Base-by-base conservation (phyloP, 2,113 vertebrate species). In the Sprattus sprattus region DNA sequence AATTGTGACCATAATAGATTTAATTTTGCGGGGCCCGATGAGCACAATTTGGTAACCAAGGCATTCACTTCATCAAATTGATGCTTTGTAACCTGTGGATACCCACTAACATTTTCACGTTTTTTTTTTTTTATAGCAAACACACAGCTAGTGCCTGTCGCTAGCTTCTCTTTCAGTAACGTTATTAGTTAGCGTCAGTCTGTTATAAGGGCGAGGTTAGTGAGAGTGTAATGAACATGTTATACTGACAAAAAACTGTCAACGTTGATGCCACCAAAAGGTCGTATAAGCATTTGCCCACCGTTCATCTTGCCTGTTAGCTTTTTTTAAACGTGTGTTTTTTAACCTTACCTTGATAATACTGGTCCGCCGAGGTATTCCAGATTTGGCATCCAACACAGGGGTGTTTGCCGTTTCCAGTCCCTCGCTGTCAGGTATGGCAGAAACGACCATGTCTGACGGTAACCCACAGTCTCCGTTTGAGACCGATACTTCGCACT, bases 291-390 rank as follows among this genome's bases (percentile, higher is more conserved):
- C 32, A 78, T 32, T 78, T 32, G 11, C 71, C 0, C 11, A 16
- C 25, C 2, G 10, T 67, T 67, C 9, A 67, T 67, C 1, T 9
- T 28, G 32, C 32, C n/a, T 9, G 9, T 25, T 32, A 71, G 64
- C 13, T 71, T 71, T 64, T 64, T 13, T 2, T 13, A 25, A 71
- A 28, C 25, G 25, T 71, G 64, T 78, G 67, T 2, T 15, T 78
- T 18, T 39, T 3, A 39, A 16, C 32, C 28, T 95, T 96, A 99
- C 98, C 97, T 99, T 99, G 88, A 99, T 99, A 92, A 99, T 99
- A 93, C 98, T 99, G 94, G 97, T 98, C 93, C 96, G 96, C 89
- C 96, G 96, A 50, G 97, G 97, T 89, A 98, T 96, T 86, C 98
- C 96, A 16, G 94, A 81, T 85, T 96, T 98, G 93, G 89, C 91